phyloP scores from a whole-genome alignment of 2,113 vertebrate genomes.

The Marmota flaviventris region DNA sequence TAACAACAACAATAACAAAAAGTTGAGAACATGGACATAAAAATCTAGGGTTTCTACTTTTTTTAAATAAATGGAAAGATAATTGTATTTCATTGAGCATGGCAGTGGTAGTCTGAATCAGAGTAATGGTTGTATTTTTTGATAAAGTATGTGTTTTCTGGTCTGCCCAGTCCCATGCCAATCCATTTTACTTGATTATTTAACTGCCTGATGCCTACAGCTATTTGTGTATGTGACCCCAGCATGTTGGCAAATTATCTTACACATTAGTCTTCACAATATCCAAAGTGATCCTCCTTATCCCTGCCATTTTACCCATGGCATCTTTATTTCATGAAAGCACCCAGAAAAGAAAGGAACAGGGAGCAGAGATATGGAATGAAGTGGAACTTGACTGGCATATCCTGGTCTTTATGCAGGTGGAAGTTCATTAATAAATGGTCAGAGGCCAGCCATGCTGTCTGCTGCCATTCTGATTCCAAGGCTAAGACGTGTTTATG shows the following conservation, averaged over 20 bases:
- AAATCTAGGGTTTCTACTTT: not conserved
- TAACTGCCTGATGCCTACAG: not conserved
- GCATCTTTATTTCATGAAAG: not conserved
- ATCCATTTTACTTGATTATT: not conserved
- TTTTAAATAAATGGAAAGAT: not conserved
- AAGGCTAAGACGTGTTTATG: conserved; percentile 72
- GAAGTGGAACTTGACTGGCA: not conserved
- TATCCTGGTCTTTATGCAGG: not conserved
- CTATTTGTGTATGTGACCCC: not conserved
- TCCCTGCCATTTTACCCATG: not conserved
- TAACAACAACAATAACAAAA: not conserved
- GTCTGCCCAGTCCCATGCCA: not conserved
- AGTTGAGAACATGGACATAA: not conserved
- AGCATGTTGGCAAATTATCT: not conserved
- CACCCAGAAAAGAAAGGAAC: not conserved
- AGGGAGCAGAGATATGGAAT: not conserved
- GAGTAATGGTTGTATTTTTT: not conserved
- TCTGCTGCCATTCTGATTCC: conserved; percentile 49
- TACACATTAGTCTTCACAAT: not conserved
- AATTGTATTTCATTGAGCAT: not conserved
- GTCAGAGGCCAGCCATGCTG: conserved; percentile 43
- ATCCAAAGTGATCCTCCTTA: not conserved
- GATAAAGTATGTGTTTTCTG: not conserved
- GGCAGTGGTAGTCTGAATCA: not conserved
- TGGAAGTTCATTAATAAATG: conserved; percentile 32